These are phyloP conservation scores for Zaprionus africanus DNA, from an alignment of 1,140 invertebrate genomes.

Conservation along the genomic window DNA sequence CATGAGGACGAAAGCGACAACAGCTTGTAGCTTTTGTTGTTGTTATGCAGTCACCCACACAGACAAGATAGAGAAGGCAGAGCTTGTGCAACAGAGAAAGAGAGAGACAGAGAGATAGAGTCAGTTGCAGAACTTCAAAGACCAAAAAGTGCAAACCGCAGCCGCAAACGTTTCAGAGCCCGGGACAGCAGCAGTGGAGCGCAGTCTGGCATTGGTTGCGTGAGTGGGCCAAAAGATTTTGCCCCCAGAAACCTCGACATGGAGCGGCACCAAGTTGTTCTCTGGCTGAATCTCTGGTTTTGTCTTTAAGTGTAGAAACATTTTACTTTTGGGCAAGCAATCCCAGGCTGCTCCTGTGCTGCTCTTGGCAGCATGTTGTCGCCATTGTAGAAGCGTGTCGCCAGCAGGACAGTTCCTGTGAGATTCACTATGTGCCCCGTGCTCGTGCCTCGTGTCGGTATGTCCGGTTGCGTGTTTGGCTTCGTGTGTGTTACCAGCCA, in stretches of 20 bases:
- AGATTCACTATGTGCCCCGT: background rate
- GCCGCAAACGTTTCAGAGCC: slow-evolving; percentile 76
- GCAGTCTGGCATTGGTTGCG: slow-evolving; percentile 30
- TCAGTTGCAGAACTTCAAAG: slow-evolving; percentile 65
- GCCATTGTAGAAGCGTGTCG: slow-evolving; percentile 73
- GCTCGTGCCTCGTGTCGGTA: slow-evolving; percentile 20
- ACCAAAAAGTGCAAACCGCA: slow-evolving; percentile 81
- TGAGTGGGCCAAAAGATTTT: slow-evolving; percentile 56
- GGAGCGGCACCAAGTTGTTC: slow-evolving; percentile 48
- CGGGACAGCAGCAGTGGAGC: slow-evolving; percentile 7
- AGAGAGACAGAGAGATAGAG: slow-evolving; percentile 2
- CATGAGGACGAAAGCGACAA: slow-evolving; percentile 77
- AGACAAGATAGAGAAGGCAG: background rate
- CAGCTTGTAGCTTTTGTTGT: slow-evolving; percentile 56
- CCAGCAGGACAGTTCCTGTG: slow-evolving; percentile 69
- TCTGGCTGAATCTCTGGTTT: slow-evolving; percentile 74
- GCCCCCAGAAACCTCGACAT: slow-evolving; percentile 36
- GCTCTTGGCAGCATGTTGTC: slow-evolving; percentile 68
- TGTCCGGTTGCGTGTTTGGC: slow-evolving; percentile 38
- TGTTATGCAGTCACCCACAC: slow-evolving; percentile 30
- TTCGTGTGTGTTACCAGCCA: slow-evolving; percentile 58
- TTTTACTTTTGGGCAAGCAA: slow-evolving; percentile 77
- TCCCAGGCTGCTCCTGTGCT: slow-evolving; percentile 33
- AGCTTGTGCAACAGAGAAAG: background rate
- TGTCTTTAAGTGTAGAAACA: slow-evolving; percentile 83